Base-by-base conservation (phyloP, 2,797 vertebrate genomes). In the Podarcis lilfordi region DNA sequence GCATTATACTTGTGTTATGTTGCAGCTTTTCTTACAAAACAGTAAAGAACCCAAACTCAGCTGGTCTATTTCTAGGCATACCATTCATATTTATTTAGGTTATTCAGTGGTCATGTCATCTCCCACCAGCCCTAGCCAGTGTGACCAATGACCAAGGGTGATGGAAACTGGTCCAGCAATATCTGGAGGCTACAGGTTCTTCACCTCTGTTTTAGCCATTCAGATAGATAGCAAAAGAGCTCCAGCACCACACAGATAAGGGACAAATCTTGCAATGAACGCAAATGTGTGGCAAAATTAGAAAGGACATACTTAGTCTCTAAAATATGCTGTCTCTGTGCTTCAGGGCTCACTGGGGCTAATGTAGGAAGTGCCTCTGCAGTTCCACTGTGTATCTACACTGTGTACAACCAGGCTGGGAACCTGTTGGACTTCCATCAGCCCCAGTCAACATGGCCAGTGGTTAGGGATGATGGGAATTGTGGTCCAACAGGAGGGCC, bases 1-100 rank as follows among this genome's bases (percentile, higher is more conserved):
- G 68, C 90, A 59, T 87, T 74, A 27, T 43, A 86, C 84, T 19
- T 55, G 35, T 59, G 23, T 66, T 93, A 32, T 74, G 15, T 29
- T 81, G 29, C 74, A 45, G 0, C 0, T 5, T 87, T 74, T 78
- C 50, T 59, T 25, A 59, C 76, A 81, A 78, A 89, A 86, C 75
- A 21, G 75, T 86, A 64, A 17, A 50, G 59, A 50, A 50, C 23
- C 43, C 43, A 74, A 37, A 66, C 17, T 55, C 1, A 55, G 27
- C 21, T 66, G 8, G n/a, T 68, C 27, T 64, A n/a, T 78, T 29
- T 8, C 23, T 32, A 68, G 27, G 13, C 8, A 40, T 71, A 55
- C 8, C 43, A 37, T 85, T 17, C 43, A 68, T 25, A 11, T 74
- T 45, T 72, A 37, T 87, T 32, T 29, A 23, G 29, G 15, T 40